Evolutionary conservation across 2,888 invertebrate species (phyloP).

Genomic region (Cordilura impudica): DNA sequence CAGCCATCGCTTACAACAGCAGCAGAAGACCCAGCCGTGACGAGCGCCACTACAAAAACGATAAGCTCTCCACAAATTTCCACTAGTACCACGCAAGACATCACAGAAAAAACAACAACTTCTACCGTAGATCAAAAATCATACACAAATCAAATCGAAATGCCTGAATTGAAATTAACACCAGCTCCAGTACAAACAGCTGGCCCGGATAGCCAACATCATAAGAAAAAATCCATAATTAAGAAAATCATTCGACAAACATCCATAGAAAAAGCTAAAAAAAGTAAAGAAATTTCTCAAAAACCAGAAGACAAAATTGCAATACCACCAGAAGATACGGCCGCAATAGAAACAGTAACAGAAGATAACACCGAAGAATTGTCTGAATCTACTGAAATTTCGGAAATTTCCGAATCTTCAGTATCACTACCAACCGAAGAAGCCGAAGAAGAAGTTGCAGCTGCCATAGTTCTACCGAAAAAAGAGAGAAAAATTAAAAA

Average conservation of each 20-base stretch:
- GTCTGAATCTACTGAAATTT: slow-evolving; percentile 28
- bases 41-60: slow-evolving; percentile 62
- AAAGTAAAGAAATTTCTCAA: not conserved
- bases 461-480: slow-evolving; percentile 62
- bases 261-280: slow-evolving; percentile 63
- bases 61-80: slow-evolving; percentile 56
- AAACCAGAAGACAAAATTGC: slow-evolving; percentile 39
- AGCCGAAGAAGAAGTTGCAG: not conserved
- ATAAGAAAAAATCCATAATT: slow-evolving; percentile 68
- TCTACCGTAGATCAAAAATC: slow-evolving; percentile 28
- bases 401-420: slow-evolving; percentile 19
- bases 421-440: slow-evolving; percentile 23
- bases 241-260: slow-evolving; percentile 71
- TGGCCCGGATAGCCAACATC: slow-evolving; percentile 66
- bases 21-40: slow-evolving; percentile 21
- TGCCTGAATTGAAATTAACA: slow-evolving; percentile 74
- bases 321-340: not conserved
- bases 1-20: slow-evolving; percentile 22
- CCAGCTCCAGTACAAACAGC: slow-evolving; percentile 69
- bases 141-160: slow-evolving; percentile 45
- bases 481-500: slow-evolving; percentile 73
- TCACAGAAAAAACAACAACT: slow-evolving; percentile 43
- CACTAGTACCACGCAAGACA: slow-evolving; percentile 58
- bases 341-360: not conserved
- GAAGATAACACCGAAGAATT: slow-evolving; percentile 32